Conservation (phyloP, 1,140 invertebrate genomes). For the Drosophila bocqueti region DNA sequence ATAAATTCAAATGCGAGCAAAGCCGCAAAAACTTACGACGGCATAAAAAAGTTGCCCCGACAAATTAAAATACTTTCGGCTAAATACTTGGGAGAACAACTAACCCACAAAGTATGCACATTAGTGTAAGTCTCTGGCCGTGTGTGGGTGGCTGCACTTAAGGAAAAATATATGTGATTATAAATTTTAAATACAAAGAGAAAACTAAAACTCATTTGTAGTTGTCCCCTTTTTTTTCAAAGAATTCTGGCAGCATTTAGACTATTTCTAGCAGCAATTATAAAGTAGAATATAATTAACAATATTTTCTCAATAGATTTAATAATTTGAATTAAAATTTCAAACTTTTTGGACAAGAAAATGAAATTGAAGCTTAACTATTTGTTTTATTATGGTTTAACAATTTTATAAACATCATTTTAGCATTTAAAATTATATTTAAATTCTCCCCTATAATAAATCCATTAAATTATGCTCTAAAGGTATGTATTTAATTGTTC, state of each 20-base stretch:
- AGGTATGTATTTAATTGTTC: background rate
- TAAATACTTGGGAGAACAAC: constrained; percentile 61
- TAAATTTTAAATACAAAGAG: background rate
- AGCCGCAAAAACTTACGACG: constrained; percentile 49
- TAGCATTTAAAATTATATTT: background rate
- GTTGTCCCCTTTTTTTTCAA: background rate
- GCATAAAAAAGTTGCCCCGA: constrained; percentile 53
- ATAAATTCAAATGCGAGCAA: constrained; percentile 54
- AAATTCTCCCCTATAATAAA: no score
- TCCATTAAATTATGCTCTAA: background rate
- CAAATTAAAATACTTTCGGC: constrained; percentile 68
- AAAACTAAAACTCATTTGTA: no score
- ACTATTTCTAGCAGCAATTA: background rate
- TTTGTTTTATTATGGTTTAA: no score
- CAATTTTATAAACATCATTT: background rate
- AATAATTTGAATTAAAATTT: background rate
- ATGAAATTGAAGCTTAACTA: no score
- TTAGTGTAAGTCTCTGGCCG: constrained; percentile 46
- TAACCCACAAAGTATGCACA: constrained; percentile 69
- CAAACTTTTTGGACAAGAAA: no score
- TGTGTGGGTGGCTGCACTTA: background rate
- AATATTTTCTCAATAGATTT: background rate
- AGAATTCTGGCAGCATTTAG: fast-evolving
- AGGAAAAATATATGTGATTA: background rate
- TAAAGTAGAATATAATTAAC: fast-evolving